These are phyloP conservation scores for Enteromius trimaculatus DNA, from an alignment of 2,797 vertebrate genomes.

Conservation along the genomic window DNA sequence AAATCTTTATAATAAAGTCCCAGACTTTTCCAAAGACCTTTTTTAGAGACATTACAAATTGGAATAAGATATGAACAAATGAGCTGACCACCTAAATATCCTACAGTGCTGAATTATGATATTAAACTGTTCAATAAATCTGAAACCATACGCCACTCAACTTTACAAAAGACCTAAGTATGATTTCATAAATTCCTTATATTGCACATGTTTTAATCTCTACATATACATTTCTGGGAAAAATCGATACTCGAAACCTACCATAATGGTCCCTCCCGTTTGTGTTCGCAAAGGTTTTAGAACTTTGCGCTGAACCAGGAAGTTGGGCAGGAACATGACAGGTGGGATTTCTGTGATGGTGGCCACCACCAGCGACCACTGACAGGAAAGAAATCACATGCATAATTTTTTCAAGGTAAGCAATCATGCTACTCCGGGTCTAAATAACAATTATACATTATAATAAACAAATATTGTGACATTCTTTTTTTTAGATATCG, in stretches of 20 bases:
- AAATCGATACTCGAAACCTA: conserved; percentile 64
- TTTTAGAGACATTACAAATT: not conserved
- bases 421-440: not conserved
- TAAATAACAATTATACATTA: conserved; percentile 10
- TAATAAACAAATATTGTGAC: not conserved
- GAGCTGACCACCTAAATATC: not conserved
- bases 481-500: not conserved
- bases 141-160: conserved; percentile 2
- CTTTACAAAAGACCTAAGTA: not conserved
- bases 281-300: conserved; percentile 89
- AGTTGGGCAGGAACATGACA: conserved; percentile 92
- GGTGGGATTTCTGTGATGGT: conserved; percentile 96
- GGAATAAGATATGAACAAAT: not conserved
- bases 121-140: not conserved
- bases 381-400: conserved; percentile 43
- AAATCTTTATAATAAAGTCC: not conserved
- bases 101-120: not conserved
- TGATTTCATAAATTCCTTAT: not conserved
- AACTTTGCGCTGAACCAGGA: conserved; percentile 92
- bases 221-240: not conserved
- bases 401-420: conserved; percentile 14
- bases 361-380: conserved; percentile 96
- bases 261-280: conserved; percentile 98
- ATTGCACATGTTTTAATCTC: not conserved
- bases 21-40: not conserved